Conservation (phyloP, 2,797 vertebrate species). For the Etheostoma nigrum region DNA sequence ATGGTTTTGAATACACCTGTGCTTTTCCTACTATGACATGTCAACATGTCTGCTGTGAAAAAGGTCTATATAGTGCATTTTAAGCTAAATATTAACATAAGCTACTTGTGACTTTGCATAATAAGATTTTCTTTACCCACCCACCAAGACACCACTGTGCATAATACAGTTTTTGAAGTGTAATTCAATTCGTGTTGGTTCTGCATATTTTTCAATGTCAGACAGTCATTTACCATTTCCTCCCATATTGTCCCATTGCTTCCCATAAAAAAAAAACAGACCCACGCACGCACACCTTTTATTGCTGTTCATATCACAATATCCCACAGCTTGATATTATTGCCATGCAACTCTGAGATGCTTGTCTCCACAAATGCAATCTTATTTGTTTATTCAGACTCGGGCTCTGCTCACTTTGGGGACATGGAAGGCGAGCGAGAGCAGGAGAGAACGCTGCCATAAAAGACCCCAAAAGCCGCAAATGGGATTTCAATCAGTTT, state of each 20-base stretch:
- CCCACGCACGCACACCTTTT: conserved; percentile 29
- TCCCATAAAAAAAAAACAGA: background rate
- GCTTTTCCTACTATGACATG: too few relatives aligned
- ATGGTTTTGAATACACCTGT: too few relatives aligned
- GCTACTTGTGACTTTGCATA: background rate
- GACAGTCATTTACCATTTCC: conserved; percentile 22
- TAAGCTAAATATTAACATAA: background rate
- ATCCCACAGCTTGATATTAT: conserved; percentile 65
- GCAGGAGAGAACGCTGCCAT: conserved; percentile 37
- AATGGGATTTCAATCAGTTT: conserved; percentile 84
- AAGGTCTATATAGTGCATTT: too few relatives aligned
- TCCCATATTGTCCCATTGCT: conserved; percentile 15
- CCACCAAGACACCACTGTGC: background rate
- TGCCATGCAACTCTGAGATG: conserved; percentile 60
- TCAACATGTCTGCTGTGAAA: too few relatives aligned
- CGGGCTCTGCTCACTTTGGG: conserved; percentile 44
- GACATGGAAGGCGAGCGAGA: conserved; percentile 24
- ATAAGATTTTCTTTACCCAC: too few relatives aligned
- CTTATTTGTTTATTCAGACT: conserved; percentile 66
- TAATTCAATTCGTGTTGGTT: conserved; percentile 2
- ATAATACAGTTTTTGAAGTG: background rate
- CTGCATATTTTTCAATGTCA: background rate
- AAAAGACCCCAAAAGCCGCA: conserved; percentile 70
- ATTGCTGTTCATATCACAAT: conserved; percentile 63
- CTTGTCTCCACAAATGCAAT: conserved; percentile 59